A percentile compares a stretch with the other conserved stretches of the same genome.
Evolutionary conservation across 2,888 invertebrate genomes (phyloP).

Genomic region (Dasysyrphus albostriatus): DNA sequence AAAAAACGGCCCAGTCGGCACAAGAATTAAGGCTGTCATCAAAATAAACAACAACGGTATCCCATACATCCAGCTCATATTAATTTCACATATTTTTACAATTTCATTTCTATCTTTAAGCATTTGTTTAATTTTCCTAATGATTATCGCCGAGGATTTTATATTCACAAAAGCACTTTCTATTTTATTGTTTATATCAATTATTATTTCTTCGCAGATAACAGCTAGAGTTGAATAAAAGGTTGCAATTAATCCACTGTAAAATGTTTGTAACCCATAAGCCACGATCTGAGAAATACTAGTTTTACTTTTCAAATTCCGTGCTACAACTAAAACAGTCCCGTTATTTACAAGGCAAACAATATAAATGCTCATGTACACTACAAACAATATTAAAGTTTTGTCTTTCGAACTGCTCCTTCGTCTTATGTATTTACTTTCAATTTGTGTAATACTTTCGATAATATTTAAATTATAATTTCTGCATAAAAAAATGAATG

Average conservation of each 20-base stretch:
- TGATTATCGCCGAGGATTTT: neutral
- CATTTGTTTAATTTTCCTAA: neutral
- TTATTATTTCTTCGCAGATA: neutral
- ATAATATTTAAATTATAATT: neutral
- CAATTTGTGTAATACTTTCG: neutral
- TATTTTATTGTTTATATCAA: neutral
- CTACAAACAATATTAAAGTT: neutral
- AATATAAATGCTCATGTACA: neutral
- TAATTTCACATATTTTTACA: neutral
- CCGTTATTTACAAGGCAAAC: neutral
- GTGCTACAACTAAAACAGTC: neutral
- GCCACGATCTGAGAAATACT: neutral
- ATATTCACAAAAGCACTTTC: neutral
- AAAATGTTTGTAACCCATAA: neutral
- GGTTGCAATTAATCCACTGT: neutral
- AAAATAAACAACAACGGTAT: neutral
- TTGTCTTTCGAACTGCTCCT: neutral
- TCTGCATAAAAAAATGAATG: neutral
- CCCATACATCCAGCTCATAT: neutral
- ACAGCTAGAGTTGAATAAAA: neutral
- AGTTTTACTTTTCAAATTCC: neutral
- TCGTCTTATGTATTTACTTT: neutral
- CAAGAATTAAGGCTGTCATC: neutral
- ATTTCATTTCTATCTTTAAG: conserved; percentile 7
- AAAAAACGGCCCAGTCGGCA: neutral